Base-by-base conservation (phyloP, 2,113 vertebrate genomes). In the Rhinolophus ferrumequinum region DNA sequence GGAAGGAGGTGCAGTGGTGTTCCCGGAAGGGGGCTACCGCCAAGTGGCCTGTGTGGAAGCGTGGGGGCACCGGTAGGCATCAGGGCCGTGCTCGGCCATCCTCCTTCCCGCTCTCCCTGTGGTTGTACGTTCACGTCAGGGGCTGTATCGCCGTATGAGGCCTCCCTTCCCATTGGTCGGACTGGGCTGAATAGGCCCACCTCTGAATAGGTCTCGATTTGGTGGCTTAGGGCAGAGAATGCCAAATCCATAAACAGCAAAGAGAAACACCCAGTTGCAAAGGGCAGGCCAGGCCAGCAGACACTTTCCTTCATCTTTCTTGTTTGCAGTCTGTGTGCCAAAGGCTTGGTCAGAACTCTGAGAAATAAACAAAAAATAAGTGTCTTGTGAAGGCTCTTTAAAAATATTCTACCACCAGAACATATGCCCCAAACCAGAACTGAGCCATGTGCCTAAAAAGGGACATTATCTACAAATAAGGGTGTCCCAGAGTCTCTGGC, bases 351-450 rank as follows among this genome's bases (percentile, higher is more conserved):
- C 76, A 12, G 84, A 92, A 64, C 70, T 54, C 87, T 47, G 76
- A 80, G 88, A 94, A 90, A 72, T 94, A 96, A 96, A 94, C 90
- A 88, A 60, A 82, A 97, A 90, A 0, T 50, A 79, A 92, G 94
- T 95, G 93, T 96, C 94, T 72, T 85, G 28, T 92, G 84, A 94
- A 96, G 66, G 21, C 76, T 90, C 87, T 88, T 97, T 84, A 88
- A 95, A 97, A 97, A 98, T 72, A 97, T 44, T 33, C 70, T 9
- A 12, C 84, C 38, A 35, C 62, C 87, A 79, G 69, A 83, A 70
- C 69, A 41, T 1, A 13, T 3, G 33, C 75, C 83, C 79, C 38
- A 41, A 47, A 41, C 76, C 69, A 91, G 90, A 28, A 0, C 38
- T 1, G 41, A 26, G 26, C 30, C 1, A 0, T 7, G 21, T 15